phyloP scores from a whole-genome alignment of 2,113 vertebrate genomes.

The Trogon surrucura region DNA sequence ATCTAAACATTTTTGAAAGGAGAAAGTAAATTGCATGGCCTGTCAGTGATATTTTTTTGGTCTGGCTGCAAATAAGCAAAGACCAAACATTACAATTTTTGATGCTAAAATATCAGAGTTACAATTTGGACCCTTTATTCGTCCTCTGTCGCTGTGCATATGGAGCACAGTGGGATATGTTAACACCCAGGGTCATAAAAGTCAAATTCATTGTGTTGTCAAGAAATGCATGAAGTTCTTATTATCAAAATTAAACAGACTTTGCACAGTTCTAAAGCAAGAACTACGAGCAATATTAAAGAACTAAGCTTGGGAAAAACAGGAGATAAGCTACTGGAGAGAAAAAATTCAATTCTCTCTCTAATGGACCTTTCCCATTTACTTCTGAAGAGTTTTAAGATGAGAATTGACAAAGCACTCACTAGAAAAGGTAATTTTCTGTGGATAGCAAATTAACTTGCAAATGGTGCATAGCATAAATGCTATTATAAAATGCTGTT shows the following conservation, averaged over 20 bases:
- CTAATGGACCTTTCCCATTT: background rate
- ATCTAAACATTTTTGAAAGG: slow-evolving; percentile 9
- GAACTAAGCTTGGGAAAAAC: background rate
- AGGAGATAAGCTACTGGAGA: background rate
- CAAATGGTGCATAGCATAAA: background rate
- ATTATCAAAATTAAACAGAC: background rate
- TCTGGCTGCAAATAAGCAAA: background rate
- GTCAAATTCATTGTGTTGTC: background rate
- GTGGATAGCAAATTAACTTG: background rate
- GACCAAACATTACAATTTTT: background rate
- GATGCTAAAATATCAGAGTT: background rate
- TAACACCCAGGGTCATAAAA: background rate
- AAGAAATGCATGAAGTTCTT: background rate
- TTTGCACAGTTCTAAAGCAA: background rate
- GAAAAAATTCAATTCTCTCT: background rate
- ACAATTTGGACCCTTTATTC: background rate
- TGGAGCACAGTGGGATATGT: background rate
- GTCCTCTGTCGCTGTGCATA: background rate
- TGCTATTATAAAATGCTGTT: background rate
- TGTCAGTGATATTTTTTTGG: background rate
- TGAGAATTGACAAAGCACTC: background rate
- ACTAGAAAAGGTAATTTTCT: background rate
- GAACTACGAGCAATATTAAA: background rate
- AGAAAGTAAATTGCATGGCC: background rate
- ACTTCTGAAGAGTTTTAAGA: background rate